Percentiles rank a stretch among this genome's conserved stretches.
Evolutionary conservation across 2,888 invertebrate genomes (phyloP).

Genomic region (Gandaritis pyraliata): DNA sequence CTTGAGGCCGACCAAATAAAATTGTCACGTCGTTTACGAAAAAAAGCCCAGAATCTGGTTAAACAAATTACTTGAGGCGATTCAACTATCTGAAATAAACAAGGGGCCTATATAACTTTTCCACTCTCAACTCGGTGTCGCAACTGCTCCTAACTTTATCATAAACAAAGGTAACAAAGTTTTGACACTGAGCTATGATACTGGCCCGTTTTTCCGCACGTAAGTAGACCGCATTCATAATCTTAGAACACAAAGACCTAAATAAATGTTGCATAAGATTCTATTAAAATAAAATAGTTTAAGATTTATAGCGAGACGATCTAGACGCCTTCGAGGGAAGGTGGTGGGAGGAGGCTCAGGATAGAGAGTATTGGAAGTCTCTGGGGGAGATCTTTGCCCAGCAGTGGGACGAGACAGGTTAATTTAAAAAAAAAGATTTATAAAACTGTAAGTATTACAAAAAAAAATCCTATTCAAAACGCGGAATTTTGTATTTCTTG

Average conservation of each 20-base stretch:
- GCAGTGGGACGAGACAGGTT: no score
- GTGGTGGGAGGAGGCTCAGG: no score
- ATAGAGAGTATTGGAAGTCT: no score
- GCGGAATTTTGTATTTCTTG: background rate
- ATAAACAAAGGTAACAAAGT: conserved; percentile 64
- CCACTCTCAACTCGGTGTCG: conserved; percentile 60
- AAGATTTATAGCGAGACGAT: no score
- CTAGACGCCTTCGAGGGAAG: no score
- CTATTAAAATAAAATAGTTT: no score
- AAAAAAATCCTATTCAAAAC: background rate
- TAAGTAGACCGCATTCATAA: conserved; percentile 50
- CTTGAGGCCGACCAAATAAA: conserved; percentile 30
- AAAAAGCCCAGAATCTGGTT: conserved; percentile 45
- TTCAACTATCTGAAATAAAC: conserved; percentile 55
- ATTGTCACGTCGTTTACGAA: conserved; percentile 36
- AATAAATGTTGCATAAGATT: conserved; percentile 17
- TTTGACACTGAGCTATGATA: conserved; percentile 55
- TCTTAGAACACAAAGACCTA: conserved; percentile 40
- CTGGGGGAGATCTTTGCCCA: no score
- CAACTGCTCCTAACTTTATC: conserved; percentile 59
- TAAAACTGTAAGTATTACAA: no score
- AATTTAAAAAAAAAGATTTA: no score
- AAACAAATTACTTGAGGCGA: conserved; percentile 50
- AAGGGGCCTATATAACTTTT: conserved; percentile 59
- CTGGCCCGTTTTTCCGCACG: conserved; percentile 48